Base-by-base conservation (phyloP, 2,797 vertebrate species). In the Dendrocincla tyrannina region DNA sequence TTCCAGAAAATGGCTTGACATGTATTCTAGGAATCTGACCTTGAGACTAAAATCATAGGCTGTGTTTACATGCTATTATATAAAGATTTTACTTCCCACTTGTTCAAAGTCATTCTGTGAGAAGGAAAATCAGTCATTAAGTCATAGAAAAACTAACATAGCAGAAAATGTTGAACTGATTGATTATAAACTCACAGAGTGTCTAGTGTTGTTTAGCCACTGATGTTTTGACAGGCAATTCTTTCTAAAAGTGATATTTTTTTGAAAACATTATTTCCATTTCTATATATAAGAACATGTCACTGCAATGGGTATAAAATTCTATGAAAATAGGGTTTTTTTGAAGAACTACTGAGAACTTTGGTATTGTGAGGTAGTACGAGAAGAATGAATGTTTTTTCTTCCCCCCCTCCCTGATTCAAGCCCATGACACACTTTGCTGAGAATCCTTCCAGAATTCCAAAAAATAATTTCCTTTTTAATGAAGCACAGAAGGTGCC, bases 111-210 rank as follows among this genome's bases (percentile, higher is more conserved):
- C 97, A 91, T 97, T 96, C 96, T 97, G 49, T 95, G 95, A 97
- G 93, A 91, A 97, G 96, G 96, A 97, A 98, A 97, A 98, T 98
- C 98, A 98, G 97, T 98, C 98, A 98, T 98, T 97, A 96, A 97
- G 97, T 98, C 98, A 98, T 98, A 98, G 98, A 98, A 98, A 99
- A 99, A 99, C 98, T 99, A 99, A 99, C 98, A 99, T 96, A 97
- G 95, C 42, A 93, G 97, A 97, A 97, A 97, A 97, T 97, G 96
- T 97, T 96, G 85, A 97, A 91, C 83, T 98, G 97, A 98, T 98
- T 97, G 92, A 98, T 98, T 96, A 96, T 97, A 96, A 97, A 97
- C 95, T 96, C 80, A 39, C 32, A 11, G 58, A 94, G 95, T 95
- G 93, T 96, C 88, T 93, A 97, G 89, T 88, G 69, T 81, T 95